phyloP scores from a whole-genome alignment of 2,888 invertebrate genomes.

The Electrophaes corylata region DNA sequence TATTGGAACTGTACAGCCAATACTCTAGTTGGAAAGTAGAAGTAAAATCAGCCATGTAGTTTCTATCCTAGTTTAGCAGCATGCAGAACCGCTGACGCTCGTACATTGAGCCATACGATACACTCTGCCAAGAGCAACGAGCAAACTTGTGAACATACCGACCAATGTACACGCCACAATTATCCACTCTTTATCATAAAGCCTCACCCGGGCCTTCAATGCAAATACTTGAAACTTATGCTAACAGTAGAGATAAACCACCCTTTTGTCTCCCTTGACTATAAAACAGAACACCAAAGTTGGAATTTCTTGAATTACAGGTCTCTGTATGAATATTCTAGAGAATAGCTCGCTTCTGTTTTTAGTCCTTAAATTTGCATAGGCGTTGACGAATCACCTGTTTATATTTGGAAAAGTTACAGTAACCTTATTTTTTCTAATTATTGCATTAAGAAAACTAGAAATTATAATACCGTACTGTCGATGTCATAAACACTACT shows the following conservation, averaged over 20 bases:
- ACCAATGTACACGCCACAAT: constrained; percentile 59
- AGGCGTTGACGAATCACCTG: neutral
- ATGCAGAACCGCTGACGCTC: constrained; percentile 11
- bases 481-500: too few species aligned
- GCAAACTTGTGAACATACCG: constrained; percentile 47
- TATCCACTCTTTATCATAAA: constrained; percentile 61
- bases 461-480: too few species aligned
- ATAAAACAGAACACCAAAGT: constrained; percentile 40
- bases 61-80: neutral
- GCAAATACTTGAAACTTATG: constrained; percentile 60
- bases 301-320: constrained; percentile 41
- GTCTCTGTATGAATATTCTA: constrained; percentile 38
- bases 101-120: constrained; percentile 13
- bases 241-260: constrained; percentile 41
- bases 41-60: neutral
- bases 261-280: constrained; percentile 51
- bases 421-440: neutral
- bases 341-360: constrained; percentile 10
- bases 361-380: constrained; percentile 22
- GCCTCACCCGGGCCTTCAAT: constrained; percentile 59
- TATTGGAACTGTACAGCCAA: too few species aligned
- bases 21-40: too few species aligned
- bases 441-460: too few species aligned
- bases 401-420: neutral
- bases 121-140: constrained; percentile 46